phyloP scores from a whole-genome alignment of 2,113 vertebrate genomes.

The Drymodes brunneopygia region DNA sequence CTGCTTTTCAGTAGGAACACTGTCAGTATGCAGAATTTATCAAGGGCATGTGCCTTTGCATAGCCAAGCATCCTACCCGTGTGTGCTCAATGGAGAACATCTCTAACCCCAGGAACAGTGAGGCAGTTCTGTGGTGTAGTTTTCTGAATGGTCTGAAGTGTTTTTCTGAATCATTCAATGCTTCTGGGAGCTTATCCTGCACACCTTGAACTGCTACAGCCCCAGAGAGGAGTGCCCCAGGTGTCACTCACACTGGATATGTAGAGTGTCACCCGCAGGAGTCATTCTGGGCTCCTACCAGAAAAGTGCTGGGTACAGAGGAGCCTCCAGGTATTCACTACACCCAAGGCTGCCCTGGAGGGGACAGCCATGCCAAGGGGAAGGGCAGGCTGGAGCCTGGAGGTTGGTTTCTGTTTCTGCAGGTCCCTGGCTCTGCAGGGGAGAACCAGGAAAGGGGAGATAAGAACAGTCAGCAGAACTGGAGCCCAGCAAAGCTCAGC shows the following conservation, averaged over 20 bases:
- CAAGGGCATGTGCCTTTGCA: neutral
- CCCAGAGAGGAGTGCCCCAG: neutral
- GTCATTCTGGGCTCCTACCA: neutral
- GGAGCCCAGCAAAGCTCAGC: neutral
- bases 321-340: neutral
- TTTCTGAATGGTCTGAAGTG: neutral
- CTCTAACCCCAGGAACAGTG: neutral
- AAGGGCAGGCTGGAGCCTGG: neutral
- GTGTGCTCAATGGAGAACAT: neutral
- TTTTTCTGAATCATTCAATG: neutral
- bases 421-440: neutral
- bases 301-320: neutral
- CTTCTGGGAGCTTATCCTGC: neutral
- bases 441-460: neutral
- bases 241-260: neutral
- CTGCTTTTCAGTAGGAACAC: neutral
- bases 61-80: neutral
- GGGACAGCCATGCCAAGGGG: neutral
- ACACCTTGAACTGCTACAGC: neutral
- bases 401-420: neutral
- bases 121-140: neutral
- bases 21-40: neutral
- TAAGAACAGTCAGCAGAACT: neutral
- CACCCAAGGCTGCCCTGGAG: neutral
- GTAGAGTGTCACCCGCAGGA: neutral